Evolutionary conservation across 2,888 invertebrate genomes (phyloP).

Genomic region (Apotomis turbidana): DNA sequence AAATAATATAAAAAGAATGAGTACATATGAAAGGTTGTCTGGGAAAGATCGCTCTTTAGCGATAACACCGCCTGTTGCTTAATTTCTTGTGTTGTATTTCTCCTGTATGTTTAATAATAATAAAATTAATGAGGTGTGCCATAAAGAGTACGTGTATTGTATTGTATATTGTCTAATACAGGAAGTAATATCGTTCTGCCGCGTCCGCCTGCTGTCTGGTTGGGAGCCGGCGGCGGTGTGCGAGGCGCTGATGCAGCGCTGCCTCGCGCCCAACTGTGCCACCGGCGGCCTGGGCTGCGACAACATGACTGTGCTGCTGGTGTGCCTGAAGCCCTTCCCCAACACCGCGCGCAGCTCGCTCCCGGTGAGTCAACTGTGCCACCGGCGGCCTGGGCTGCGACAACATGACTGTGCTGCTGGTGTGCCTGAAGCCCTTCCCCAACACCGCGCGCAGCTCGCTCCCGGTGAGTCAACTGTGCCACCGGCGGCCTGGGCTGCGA

Average conservation of each 20-base stretch:
- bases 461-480: no score
- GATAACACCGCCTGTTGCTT: no score
- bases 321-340: constrained; percentile 87
- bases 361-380: constrained; percentile 33
- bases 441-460: no score
- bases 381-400: neutral
- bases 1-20: no score
- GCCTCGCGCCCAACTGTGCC: constrained; percentile 98
- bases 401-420: constrained; percentile 86
- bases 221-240: constrained; percentile 97
- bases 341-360: constrained; percentile 5
- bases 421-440: constrained; percentile 67
- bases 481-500: no score
- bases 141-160: no score
- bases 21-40: no score
- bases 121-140: no score
- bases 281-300: constrained; percentile 99
- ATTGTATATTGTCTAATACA: constrained; percentile 48
- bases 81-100: no score
- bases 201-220: constrained; percentile 90
- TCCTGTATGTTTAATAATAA: no score
- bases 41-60: no score
- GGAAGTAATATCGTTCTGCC: constrained; percentile 96
- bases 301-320: constrained; percentile 98
- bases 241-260: constrained; percentile 96